Conservation (phyloP, 2,888 invertebrate species). For the Rosalia funebris region DNA sequence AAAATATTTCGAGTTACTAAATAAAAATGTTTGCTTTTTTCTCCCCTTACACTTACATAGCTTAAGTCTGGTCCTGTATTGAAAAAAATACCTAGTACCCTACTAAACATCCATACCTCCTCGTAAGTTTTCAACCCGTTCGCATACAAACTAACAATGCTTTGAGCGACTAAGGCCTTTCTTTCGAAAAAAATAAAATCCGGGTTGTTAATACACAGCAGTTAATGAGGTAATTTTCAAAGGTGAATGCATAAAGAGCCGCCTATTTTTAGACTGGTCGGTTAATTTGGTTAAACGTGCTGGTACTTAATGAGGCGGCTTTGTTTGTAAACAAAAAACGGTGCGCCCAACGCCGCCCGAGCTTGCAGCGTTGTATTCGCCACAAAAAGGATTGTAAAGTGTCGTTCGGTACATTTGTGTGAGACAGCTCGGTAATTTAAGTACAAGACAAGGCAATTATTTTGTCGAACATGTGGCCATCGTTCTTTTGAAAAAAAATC, state of each 20-base stretch:
- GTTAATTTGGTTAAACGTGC: constrained; percentile 25
- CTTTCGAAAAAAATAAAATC: too few species aligned
- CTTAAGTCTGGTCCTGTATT: too few species aligned
- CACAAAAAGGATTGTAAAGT: background rate
- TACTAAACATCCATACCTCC: too few species aligned
- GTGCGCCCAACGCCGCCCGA: constrained; percentile 1
- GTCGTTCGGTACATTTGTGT: constrained; percentile 7
- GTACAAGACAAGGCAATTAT: background rate
- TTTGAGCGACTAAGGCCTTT: too few species aligned
- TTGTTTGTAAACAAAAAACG: constrained; percentile 11
- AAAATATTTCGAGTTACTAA: too few species aligned
- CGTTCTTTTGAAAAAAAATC: too few species aligned
- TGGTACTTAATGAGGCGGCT: constrained; percentile 22
- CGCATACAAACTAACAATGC: too few species aligned
- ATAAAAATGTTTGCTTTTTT: too few species aligned
- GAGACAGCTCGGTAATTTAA: background rate
- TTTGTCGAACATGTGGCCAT: too few species aligned
- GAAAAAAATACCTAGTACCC: too few species aligned
- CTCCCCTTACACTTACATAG: too few species aligned
- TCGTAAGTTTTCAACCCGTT: too few species aligned
- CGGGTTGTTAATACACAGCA: background rate
- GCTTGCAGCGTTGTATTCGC: background rate
- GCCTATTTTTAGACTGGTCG: constrained; percentile 11
- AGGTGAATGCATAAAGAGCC: background rate
- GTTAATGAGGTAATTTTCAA: constrained; percentile 20